Evolutionary conservation across 2,888 invertebrate species (phyloP).

Genomic region (Tridacna crocea): DNA sequence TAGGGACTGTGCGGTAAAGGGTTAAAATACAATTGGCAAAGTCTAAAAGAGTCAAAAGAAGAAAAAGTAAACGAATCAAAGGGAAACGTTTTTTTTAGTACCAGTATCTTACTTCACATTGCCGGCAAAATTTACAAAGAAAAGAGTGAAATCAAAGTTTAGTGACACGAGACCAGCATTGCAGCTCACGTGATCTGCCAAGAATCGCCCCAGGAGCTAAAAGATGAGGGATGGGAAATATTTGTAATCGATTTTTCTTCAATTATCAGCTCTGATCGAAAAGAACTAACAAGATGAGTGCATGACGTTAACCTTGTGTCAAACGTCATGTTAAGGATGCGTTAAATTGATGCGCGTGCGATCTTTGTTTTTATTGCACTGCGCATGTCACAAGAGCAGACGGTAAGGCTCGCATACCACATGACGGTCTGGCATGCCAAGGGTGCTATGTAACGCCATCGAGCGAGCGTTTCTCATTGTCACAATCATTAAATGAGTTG

Average conservation of each 20-base stretch:
- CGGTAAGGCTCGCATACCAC: slow-evolving; percentile 3
- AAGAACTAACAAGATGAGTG: slow-evolving; percentile 2
- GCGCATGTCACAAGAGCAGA: slow-evolving; percentile 14
- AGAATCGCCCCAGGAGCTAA: slow-evolving; percentile 9
- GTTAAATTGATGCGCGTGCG: slow-evolving; percentile 31
- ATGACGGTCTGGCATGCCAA: slow-evolving; percentile 22
- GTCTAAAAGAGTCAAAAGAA: too few species aligned
- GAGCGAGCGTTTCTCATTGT: neutral
- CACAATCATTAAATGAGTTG: neutral
- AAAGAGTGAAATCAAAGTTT: neutral
- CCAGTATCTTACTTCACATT: slow-evolving; percentile 15
- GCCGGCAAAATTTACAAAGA: neutral
- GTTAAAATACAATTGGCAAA: too few species aligned
- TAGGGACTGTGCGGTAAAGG: too few species aligned
- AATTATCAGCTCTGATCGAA: slow-evolving; percentile 4
- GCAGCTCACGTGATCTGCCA: slow-evolving; percentile 27
- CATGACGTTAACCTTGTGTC: slow-evolving; percentile 19
- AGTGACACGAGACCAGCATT: slow-evolving; percentile 39
- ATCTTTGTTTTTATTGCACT: slow-evolving; percentile 27
- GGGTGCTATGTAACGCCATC: neutral
- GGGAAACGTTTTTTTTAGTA: neutral
- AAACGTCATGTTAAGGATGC: slow-evolving; percentile 25
- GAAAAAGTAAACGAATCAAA: too few species aligned
- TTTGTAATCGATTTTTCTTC: slow-evolving; percentile 25
- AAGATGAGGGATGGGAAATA: slow-evolving; percentile 12